A percentile compares a stretch with the other conserved stretches of the same genome.
Conservation (phyloP, 2,888 invertebrate genomes). For the Habrosyne pyritoides region DNA sequence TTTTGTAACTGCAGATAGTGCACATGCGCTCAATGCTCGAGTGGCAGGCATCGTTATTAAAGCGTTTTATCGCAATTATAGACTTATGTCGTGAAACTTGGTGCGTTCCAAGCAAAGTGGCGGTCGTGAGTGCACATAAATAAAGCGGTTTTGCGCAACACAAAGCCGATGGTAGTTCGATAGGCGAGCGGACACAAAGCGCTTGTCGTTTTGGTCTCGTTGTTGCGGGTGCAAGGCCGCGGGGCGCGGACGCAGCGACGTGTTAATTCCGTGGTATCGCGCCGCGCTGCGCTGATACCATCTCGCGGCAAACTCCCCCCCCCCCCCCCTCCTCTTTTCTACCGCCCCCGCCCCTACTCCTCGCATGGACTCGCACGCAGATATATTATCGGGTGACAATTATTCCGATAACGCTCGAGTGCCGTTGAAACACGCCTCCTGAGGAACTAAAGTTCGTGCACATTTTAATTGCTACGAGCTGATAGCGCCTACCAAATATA, state of each 20-base stretch:
- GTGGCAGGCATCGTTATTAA: neutral
- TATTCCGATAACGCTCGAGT: conserved; percentile 39
- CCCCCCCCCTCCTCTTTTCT: neutral
- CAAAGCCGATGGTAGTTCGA: conserved; percentile 40
- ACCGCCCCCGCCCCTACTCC: conserved; percentile 11
- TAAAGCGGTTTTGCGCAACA: conserved; percentile 30
- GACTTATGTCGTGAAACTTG: neutral
- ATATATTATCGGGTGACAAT: conserved; percentile 52
- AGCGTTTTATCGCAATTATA: neutral
- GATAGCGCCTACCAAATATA: neutral
- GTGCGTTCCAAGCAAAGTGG: neutral
- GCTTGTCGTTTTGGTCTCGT: conserved; percentile 18
- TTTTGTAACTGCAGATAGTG: neutral
- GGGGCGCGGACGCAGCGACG: conserved; percentile 29
- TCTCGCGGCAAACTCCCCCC: conserved; percentile 7
- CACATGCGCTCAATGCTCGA: neutral
- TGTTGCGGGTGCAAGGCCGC: conserved; percentile 10
- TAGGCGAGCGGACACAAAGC: conserved; percentile 16
- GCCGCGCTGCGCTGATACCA: conserved; percentile 14
- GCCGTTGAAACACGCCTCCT: conserved; percentile 1
- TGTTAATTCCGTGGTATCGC: conserved; percentile 48
- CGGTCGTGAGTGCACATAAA: conserved; percentile 27
- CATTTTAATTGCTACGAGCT: neutral
- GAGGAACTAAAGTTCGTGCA: neutral
- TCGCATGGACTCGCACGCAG: conserved; percentile 30